These are phyloP conservation scores for Pygocentrus nattereri DNA, from an alignment of 2,797 vertebrate genomes.

Conservation along the genomic window DNA sequence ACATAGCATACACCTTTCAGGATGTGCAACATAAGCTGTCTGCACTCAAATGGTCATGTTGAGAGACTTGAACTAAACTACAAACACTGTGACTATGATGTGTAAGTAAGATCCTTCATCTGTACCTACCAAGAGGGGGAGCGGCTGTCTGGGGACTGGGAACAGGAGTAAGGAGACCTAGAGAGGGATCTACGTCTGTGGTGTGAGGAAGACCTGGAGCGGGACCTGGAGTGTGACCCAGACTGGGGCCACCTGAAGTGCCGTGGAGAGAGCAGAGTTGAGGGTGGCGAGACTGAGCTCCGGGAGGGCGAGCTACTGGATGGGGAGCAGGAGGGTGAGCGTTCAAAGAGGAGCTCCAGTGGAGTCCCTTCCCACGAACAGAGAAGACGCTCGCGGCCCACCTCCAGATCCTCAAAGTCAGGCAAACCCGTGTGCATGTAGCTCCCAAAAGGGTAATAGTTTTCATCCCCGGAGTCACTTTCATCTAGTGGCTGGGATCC, in stretches of 20 bases:
- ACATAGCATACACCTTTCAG: slow-evolving; percentile 47
- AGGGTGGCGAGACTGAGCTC: slow-evolving; percentile 92
- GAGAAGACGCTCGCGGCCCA: slow-evolving; percentile 83
- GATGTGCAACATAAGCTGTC: slow-evolving; percentile 44
- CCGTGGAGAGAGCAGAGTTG: slow-evolving; percentile 80
- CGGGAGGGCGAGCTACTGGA: slow-evolving; percentile 94
- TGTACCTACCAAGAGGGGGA: slow-evolving; percentile 55
- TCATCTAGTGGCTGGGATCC: slow-evolving; percentile 79
- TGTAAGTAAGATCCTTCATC: slow-evolving; percentile 38
- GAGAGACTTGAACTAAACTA: slow-evolving; percentile 53
- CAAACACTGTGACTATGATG: slow-evolving; percentile 10
- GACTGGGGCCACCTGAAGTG: slow-evolving; percentile 71
- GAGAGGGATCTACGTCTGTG: slow-evolving; percentile 93
- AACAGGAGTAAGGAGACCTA: slow-evolving; percentile 92
- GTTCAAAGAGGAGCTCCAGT: slow-evolving; percentile 92
- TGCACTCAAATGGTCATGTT: slow-evolving; percentile 55
- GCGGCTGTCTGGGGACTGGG: slow-evolving; percentile 78
- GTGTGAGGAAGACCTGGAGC: slow-evolving; percentile 87
- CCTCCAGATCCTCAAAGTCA: slow-evolving; percentile 86
- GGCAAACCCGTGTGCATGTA: slow-evolving; percentile 91
- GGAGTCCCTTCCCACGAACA: slow-evolving; percentile 94
- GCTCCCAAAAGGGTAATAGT: slow-evolving; percentile 85
- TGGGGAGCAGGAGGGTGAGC: slow-evolving; percentile 93
- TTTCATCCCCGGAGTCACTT: slow-evolving; percentile 82
- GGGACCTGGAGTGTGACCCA: slow-evolving; percentile 70